Percentiles rank a stretch among this genome's conserved stretches.
Evolutionary conservation across 2,113 vertebrate species (phyloP).

Genomic region (Porphyrio hochstetteri): DNA sequence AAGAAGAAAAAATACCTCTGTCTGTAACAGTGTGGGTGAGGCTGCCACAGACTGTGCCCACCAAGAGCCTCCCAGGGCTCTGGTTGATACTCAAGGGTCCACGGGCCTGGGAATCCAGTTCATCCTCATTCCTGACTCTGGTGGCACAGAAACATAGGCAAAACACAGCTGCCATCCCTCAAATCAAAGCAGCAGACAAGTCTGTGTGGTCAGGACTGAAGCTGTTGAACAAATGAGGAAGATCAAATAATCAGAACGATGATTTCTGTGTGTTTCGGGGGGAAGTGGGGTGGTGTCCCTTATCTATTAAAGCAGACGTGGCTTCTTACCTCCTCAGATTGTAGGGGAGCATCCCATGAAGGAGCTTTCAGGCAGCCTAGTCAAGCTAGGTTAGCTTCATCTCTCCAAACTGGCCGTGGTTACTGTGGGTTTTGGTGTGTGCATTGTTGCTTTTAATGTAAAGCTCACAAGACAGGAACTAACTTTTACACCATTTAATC

Average conservation of each 20-base stretch:
- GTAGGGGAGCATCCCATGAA: background rate
- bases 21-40: background rate
- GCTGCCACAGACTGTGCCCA: background rate
- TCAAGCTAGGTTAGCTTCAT: background rate
- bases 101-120: accelerated
- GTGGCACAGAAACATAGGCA: background rate
- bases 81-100: background rate
- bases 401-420: background rate
- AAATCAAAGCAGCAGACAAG: background rate
- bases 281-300: too few relatives aligned
- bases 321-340: background rate
- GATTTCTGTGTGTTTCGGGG: background rate
- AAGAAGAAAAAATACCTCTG: background rate
- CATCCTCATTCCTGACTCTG: background rate
- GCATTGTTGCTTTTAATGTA: accelerated
- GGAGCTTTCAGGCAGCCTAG: background rate
- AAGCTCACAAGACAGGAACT: background rate
- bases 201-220: background rate
- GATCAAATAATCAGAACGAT: background rate
- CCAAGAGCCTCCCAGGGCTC: accelerated
- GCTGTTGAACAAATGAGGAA: background rate
- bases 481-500: background rate
- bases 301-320: background rate
- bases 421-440: accelerated
- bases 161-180: background rate